A percentile compares a stretch with the other conserved stretches of the same genome.
Conservation (phyloP, 2,888 invertebrate species). For the Scaptodrosophila latifasciaeformis region DNA sequence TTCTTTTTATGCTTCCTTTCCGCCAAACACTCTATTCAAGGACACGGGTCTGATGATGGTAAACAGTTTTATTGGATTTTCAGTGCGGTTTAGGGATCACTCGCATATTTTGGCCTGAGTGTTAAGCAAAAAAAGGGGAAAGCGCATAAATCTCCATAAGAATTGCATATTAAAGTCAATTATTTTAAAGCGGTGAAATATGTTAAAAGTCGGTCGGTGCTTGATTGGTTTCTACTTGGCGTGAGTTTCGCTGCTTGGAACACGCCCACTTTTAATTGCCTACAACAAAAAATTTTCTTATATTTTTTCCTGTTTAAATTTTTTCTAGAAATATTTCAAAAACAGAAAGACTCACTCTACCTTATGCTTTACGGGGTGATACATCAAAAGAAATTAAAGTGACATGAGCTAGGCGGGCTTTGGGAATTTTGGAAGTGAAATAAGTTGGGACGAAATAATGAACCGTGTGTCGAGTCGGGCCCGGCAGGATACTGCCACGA, state of each 20-base stretch:
- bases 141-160: conserved; percentile 6
- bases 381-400: conserved; percentile 67
- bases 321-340: no score
- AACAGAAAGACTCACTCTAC: no score
- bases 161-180: not conserved
- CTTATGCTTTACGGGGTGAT: no score
- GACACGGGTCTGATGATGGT: conserved; percentile 5
- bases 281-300: no score
- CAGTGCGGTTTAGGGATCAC: conserved; percentile 14
- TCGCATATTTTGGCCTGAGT: not conserved
- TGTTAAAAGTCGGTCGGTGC: no score
- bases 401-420: conserved; percentile 33
- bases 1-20: no score
- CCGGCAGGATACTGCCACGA: conserved; percentile 25
- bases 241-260: no score
- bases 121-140: not conserved
- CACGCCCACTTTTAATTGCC: no score
- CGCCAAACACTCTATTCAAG: no score
- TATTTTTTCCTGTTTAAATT: no score
- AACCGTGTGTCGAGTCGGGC: conserved; percentile 24
- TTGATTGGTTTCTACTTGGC: no score
- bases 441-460: conserved; percentile 54
- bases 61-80: conserved; percentile 41
- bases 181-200: not conserved
- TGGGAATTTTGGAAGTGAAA: no score